Conservation (phyloP, 2,888 invertebrate species). For the Augochlorella aurata region DNA sequence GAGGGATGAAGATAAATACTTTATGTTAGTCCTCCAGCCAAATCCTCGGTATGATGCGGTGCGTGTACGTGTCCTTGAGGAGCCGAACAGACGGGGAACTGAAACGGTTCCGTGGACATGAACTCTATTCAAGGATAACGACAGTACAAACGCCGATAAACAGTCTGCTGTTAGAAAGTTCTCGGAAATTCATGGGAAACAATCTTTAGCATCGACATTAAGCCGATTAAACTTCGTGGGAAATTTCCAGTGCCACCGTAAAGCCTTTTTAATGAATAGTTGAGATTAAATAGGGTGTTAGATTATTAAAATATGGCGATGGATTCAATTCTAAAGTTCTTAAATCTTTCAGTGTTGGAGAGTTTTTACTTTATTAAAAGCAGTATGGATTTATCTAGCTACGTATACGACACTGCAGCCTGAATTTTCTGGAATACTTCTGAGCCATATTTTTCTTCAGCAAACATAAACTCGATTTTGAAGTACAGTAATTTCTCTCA, state of each 20-base stretch:
- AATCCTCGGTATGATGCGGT: slow-evolving; percentile 13
- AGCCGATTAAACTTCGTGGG: background rate
- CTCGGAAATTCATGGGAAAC: background rate
- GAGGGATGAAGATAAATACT: slow-evolving; percentile 16
- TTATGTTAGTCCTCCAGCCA: slow-evolving; percentile 3
- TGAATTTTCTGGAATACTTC: background rate
- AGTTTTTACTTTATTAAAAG: background rate
- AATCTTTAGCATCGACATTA: background rate
- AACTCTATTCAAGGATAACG: background rate
- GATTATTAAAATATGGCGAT: background rate
- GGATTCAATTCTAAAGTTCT: background rate
- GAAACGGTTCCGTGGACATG: background rate
- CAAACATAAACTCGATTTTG: background rate
- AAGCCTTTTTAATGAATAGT: background rate
- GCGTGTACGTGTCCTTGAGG: background rate
- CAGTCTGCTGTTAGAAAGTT: background rate
- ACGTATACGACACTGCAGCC: background rate
- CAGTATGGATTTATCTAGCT: background rate
- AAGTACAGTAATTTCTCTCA: no score
- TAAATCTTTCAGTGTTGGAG: background rate
- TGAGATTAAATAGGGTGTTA: background rate
- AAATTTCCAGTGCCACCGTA: background rate
- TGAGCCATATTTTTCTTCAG: background rate
- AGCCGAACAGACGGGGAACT: background rate
- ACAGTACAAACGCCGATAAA: background rate